These are phyloP conservation scores for Agraylea sexmaculata DNA, from an alignment of 1,140 invertebrate species.

Conservation along the genomic window DNA sequence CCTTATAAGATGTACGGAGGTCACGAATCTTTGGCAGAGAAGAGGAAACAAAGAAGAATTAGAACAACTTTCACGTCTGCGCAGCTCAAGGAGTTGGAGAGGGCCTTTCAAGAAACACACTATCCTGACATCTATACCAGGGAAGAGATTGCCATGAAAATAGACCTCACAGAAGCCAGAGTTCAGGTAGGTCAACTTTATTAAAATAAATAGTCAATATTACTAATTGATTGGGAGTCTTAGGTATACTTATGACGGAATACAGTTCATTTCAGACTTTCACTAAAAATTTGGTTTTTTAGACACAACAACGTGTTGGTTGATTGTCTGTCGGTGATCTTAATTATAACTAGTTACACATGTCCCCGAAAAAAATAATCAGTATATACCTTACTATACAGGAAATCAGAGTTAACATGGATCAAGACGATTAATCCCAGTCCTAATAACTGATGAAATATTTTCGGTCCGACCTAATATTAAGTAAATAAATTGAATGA, in stretches of 20 bases:
- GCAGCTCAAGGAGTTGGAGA: slow-evolving; percentile 91
- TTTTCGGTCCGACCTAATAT: too few species aligned
- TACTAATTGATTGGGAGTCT: neutral
- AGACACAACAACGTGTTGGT: too few species aligned
- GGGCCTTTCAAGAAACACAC: slow-evolving; percentile 94
- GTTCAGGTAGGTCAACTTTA: slow-evolving; percentile 69
- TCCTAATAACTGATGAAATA: too few species aligned
- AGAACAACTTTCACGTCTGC: slow-evolving; percentile 93
- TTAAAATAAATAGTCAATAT: neutral
- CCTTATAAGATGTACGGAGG: slow-evolving; percentile 81
- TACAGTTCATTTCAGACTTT: too few species aligned
- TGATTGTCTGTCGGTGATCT: too few species aligned
- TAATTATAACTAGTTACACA: too few species aligned
- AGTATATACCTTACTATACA: too few species aligned
- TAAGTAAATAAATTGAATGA: too few species aligned
- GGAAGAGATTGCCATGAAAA: slow-evolving; percentile 97
- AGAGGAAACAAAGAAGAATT: slow-evolving; percentile 85
- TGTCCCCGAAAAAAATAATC: too few species aligned
- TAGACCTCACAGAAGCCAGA: slow-evolving; percentile 94
- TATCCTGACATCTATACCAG: slow-evolving; percentile 99
- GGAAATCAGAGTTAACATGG: too few species aligned
- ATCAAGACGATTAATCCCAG: too few species aligned
- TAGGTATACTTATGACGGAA: neutral
- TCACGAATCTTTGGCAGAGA: slow-evolving; percentile 75
- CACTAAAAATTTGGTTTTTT: too few species aligned